Evolutionary conservation across 92 coral and sea anemone genomes (phyloP).

Genomic region (Siderastrea radians): DNA sequence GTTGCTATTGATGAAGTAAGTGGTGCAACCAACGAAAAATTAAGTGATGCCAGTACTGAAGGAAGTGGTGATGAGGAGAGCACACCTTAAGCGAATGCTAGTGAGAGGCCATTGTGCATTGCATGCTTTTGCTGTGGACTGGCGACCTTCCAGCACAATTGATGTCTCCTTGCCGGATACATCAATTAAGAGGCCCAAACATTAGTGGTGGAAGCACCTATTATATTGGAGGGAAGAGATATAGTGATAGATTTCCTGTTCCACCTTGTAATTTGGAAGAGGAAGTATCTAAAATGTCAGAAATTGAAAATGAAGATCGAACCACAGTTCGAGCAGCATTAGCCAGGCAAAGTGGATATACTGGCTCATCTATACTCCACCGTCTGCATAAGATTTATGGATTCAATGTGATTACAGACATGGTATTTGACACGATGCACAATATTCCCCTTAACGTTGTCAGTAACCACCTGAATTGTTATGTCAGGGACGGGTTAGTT

Average conservation of each 20-base stretch:
- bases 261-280: slow-evolving; percentile 21
- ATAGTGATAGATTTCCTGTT: slow-evolving; percentile 51
- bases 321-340: slow-evolving; percentile 48
- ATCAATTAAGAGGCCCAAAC: slow-evolving; percentile 46
- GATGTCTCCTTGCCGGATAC: slow-evolving; percentile 40
- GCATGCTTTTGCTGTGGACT: slow-evolving; percentile 39
- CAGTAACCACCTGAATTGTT: slow-evolving; percentile 21
- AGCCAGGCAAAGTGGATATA: slow-evolving; percentile 55
- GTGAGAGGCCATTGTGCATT: slow-evolving; percentile 20
- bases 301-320: slow-evolving; percentile 54
- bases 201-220: slow-evolving; percentile 1
- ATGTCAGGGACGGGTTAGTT: slow-evolving; percentile 4
- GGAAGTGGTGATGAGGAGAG: too few species aligned
- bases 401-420: slow-evolving; percentile 67
- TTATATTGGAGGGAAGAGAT: slow-evolving; percentile 48
- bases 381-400: slow-evolving; percentile 69
- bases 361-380: slow-evolving; percentile 58
- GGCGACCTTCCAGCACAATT: slow-evolving; percentile 45
- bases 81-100: too few species aligned
- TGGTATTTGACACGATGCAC: slow-evolving; percentile 40
- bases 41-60: too few species aligned
- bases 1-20: background rate
- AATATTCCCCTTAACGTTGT: slow-evolving; percentile 50
- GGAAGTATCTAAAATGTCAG: slow-evolving; percentile 42
- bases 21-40: background rate